Conservation (phyloP, 1,140 invertebrate genomes). For the Wasmannia auropunctata region DNA sequence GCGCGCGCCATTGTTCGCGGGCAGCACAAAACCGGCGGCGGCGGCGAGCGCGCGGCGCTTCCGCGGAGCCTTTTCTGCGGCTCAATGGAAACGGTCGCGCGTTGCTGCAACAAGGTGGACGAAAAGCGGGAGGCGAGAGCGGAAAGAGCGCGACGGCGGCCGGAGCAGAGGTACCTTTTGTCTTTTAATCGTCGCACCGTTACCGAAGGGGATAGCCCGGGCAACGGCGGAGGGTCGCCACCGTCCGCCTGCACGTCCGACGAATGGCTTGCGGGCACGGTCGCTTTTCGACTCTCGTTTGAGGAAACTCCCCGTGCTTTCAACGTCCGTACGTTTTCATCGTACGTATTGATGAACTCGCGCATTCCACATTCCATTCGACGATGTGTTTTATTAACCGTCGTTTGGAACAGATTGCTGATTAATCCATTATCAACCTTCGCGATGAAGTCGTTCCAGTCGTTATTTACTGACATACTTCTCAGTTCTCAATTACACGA, state of each 20-base stretch:
- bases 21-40: constrained; percentile 66
- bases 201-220: constrained; percentile 57
- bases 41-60: constrained; percentile 2
- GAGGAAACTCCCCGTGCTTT: constrained; percentile 26
- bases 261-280: constrained; percentile 48
- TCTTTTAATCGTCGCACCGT: constrained; percentile 76
- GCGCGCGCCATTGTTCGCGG: constrained; percentile 68
- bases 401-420: background rate
- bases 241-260: constrained; percentile 41
- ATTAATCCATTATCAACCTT: background rate
- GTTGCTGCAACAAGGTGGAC: constrained; percentile 37
- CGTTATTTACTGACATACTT: background rate
- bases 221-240: constrained; percentile 46
- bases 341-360: constrained; percentile 22
- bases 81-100: constrained; percentile 57
- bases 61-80: constrained; percentile 66
- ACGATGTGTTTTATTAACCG: background rate
- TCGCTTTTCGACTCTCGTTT: constrained; percentile 23
- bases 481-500: background rate
- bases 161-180: constrained; percentile 72
- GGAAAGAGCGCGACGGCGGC: constrained; percentile 65
- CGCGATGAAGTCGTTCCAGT: background rate
- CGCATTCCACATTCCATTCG: background rate
- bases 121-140: constrained; percentile 59
- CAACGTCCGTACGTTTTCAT: constrained; percentile 5